Percentiles rank a stretch among this genome's conserved stretches.
Conservation (phyloP, 2,888 invertebrate genomes). For the Anaspis maculata region DNA sequence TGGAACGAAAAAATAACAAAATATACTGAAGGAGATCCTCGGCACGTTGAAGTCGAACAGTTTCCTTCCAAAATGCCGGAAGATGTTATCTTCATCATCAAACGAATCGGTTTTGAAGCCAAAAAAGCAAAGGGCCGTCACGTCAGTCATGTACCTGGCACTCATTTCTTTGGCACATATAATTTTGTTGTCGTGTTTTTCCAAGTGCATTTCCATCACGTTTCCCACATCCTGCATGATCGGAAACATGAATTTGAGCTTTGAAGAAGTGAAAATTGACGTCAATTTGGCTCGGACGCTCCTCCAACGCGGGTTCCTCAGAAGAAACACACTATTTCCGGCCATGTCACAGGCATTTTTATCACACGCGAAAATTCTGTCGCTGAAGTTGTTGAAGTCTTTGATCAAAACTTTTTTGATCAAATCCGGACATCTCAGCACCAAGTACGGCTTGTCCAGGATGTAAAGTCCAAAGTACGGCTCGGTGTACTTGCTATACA, state of each 20-base stretch:
- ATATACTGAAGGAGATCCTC: constrained; percentile 25
- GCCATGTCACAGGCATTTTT: constrained; percentile 40
- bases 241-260: constrained; percentile 46
- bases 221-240: constrained; percentile 40
- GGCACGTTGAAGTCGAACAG: constrained; percentile 32
- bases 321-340: constrained; percentile 40
- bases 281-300: constrained; percentile 45
- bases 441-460: constrained; percentile 42
- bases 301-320: constrained; percentile 47
- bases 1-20: constrained; percentile 33
- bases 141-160: constrained; percentile 42
- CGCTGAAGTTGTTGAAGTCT: constrained; percentile 44
- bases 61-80: constrained; percentile 34
- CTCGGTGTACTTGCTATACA: constrained; percentile 31
- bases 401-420: constrained; percentile 42
- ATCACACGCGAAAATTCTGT: constrained; percentile 43
- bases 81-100: constrained; percentile 33
- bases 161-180: constrained; percentile 32
- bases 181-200: constrained; percentile 14
- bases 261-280: constrained; percentile 48
- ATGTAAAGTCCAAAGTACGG: constrained; percentile 43
- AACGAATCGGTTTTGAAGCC: constrained; percentile 41
- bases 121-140: constrained; percentile 44
- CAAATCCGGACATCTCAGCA: constrained; percentile 41
- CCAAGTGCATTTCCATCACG: constrained; percentile 30